Percentiles rank a stretch among this genome's conserved stretches.
Evolutionary conservation across 2,113 vertebrate species (phyloP).

Genomic region (Myanophis thanlyinensis): DNA sequence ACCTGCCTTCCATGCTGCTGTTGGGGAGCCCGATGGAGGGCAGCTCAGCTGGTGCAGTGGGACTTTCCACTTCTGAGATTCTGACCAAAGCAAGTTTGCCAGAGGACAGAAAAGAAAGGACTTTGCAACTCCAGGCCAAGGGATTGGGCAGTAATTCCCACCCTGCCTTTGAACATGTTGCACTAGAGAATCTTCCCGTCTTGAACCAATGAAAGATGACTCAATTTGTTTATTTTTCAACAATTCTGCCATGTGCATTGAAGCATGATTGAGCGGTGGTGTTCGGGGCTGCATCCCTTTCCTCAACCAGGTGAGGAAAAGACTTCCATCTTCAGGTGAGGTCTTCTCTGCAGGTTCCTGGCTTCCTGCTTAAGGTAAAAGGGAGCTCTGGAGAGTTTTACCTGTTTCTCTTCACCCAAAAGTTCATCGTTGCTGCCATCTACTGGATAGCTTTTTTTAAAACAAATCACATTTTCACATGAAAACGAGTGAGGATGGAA

Average conservation of each 20-base stretch:
- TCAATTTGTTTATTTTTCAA: neutral
- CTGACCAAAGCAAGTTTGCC: neutral
- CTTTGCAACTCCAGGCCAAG: neutral
- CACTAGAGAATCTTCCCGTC: neutral
- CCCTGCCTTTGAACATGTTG: neutral
- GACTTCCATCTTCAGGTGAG: neutral
- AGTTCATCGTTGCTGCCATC: neutral
- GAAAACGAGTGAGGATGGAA: neutral
- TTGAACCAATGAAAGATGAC: neutral
- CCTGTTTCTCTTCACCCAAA: neutral
- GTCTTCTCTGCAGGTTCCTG: neutral
- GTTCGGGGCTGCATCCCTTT: neutral
- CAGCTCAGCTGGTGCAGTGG: neutral
- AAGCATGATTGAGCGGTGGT: neutral
- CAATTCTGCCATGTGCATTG: neutral
- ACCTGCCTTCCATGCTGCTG: neutral
- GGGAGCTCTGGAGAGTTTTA: neutral
- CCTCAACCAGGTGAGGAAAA: neutral
- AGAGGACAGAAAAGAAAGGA: neutral
- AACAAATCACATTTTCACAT: neutral
- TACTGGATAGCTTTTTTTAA: neutral
- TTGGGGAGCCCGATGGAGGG: neutral
- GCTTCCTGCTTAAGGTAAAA: neutral
- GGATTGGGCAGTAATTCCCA: neutral
- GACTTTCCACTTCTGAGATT: neutral